These are phyloP conservation scores for Bacillus rossius DNA, from an alignment of 1,140 invertebrate species.

Conservation along the genomic window DNA sequence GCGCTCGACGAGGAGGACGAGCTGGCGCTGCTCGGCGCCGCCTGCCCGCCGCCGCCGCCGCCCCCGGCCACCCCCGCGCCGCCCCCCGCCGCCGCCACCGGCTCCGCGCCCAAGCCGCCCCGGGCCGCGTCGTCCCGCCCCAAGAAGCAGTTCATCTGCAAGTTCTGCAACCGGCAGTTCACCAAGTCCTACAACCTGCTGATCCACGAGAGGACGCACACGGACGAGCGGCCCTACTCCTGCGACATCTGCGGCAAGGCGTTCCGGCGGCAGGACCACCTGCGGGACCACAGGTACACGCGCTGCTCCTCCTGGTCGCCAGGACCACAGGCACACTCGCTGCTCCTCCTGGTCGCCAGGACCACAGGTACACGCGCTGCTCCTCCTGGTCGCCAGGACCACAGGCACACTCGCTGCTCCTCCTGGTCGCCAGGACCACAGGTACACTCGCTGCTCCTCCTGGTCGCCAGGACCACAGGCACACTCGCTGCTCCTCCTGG, in stretches of 20 bases:
- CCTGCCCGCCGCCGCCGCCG: constrained; percentile 20
- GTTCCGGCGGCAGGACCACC: constrained; percentile 47
- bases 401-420: no score
- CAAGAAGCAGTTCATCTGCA: constrained; percentile 72
- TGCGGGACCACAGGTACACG: constrained; percentile 46
- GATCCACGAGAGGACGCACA: constrained; percentile 97
- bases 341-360: no score
- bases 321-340: no score
- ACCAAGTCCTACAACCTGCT: constrained; percentile 97
- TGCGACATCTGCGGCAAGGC: constrained; percentile 93
- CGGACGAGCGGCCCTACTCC: constrained; percentile 95
- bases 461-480: no score
- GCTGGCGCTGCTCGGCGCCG: constrained; percentile 6
- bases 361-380: no score
- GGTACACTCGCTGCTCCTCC: no score
- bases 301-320: no score
- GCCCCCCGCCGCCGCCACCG: constrained; percentile 24
- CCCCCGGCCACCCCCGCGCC: constrained; percentile 14
- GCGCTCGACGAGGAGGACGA: constrained; percentile 4
- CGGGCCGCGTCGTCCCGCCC: constrained; percentile 52
- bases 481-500: no score
- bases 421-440: no score
- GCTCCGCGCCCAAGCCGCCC: constrained; percentile 35
- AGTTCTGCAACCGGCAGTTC: constrained; percentile 95
- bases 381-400: no score